Conservation (phyloP, 2,113 vertebrate species). For the Cryptoleucopteryx plumbea region DNA sequence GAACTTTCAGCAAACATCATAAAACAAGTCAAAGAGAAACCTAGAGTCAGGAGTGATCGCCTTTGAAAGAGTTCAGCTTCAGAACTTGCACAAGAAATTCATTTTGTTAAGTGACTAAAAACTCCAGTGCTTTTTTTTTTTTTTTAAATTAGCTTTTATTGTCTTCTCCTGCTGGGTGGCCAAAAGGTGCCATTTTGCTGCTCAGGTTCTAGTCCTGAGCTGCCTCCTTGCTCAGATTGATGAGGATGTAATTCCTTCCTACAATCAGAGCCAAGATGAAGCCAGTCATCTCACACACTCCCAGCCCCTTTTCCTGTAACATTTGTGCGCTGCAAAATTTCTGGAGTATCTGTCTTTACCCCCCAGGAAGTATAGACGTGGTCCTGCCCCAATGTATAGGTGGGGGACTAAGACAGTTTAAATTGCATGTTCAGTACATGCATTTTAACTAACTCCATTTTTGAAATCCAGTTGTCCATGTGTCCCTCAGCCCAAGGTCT, state of each 20-base stretch:
- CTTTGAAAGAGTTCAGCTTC: constrained; percentile 38
- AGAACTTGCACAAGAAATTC: constrained; percentile 34
- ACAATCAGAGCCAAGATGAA: background rate
- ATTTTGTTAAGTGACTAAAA: constrained; percentile 43
- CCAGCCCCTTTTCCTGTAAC: background rate
- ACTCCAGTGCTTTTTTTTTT: background rate
- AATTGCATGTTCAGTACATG: background rate
- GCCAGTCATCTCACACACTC: background rate
- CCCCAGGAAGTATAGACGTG: background rate
- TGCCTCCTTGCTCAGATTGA: background rate
- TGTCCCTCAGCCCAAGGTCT: background rate
- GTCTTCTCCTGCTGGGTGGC: background rate
- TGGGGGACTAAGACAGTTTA: background rate
- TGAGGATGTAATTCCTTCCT: background rate
- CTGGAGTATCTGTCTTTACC: background rate
- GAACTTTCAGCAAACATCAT: constrained; percentile 71
- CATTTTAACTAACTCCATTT: background rate
- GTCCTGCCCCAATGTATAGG: accelerated
- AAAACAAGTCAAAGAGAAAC: constrained; percentile 70
- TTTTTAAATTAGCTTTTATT: constrained; percentile 1
- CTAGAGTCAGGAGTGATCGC: constrained; percentile 32
- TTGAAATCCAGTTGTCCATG: background rate
- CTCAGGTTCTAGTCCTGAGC: background rate
- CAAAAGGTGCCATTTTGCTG: constrained; percentile 5
- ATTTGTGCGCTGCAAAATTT: background rate